Base-by-base conservation (phyloP, 2,888 invertebrate genomes). In the Unio pictorum region DNA sequence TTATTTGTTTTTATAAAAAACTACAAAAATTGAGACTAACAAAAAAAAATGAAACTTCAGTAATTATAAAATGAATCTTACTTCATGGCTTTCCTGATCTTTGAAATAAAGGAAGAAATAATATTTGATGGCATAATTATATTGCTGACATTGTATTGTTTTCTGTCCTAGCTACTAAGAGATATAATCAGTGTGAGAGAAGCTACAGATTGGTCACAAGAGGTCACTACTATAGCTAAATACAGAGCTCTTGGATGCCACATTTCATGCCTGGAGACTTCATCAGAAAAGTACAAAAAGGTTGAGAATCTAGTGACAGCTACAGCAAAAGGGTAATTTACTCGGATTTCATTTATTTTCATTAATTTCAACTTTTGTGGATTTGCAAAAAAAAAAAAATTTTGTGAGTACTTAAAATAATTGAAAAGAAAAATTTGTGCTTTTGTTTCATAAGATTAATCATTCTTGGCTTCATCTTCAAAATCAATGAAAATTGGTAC, bases 171-270 rank as follows among this genome's bases (percentile, higher is more conserved):
- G 87, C 71, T 87, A 45, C 74, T 88, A 15, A 72, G 80, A 55
- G 89, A 89, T 69, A 84, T 89, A 75, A 61, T 85, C 18, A 76
- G 84, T 30, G 86, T 87, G 15, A 84, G 83, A 70, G 89, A 89
- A 72, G 84, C 84, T 15, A 87, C 88, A 45, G 81, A 84, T 74
- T 89, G 87, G 87, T 82, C 83, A 23, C 64, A 70, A 18, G 70
- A 80, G 57, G 75, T 82, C 54, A 78, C 81, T 20, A 74, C 81
- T 23, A 78, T 81, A 70, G 83, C 86, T 34, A 88, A 87, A 72
- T 87, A 87, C 78, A 76, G 81, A 61, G 87, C 89, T 11, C 80
- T 89, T 45, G 73, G 84, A 34, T 88, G 87, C 75, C 79, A 80
- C 66, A 76, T 87, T 56, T 70, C 69, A 61, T 30, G 64, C 18